Conservation (phyloP, 2,113 vertebrate genomes). For the Parus major region DNA sequence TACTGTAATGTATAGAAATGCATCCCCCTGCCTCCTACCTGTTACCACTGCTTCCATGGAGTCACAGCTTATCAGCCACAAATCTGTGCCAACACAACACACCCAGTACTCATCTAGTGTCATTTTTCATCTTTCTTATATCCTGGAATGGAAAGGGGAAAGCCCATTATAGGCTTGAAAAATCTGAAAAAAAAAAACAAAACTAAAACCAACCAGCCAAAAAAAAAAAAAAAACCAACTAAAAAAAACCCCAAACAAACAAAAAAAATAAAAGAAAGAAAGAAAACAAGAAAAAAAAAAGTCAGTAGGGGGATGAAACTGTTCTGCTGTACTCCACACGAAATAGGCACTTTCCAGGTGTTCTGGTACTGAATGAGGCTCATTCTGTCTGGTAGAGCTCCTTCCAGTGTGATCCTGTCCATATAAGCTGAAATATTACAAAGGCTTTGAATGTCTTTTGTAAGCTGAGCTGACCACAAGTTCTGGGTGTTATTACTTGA, state of each 20-base stretch:
- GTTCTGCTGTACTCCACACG: background rate
- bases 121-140: background rate
- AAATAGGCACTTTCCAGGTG: background rate
- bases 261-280: too few species aligned
- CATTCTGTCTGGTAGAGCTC: background rate
- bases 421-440: background rate
- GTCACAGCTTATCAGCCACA: background rate
- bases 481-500: background rate
- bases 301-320: rapidly evolving
- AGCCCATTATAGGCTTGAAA: background rate
- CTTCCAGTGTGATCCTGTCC: background rate
- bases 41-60: background rate
- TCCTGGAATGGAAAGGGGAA: background rate
- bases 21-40: background rate
- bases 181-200: background rate
- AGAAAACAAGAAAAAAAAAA: too few species aligned
- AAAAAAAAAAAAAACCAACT: background rate
- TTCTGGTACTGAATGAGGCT: background rate
- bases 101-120: background rate
- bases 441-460: background rate
- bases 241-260: background rate
- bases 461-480: background rate
- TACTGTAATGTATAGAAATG: background rate
- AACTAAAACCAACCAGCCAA: background rate
- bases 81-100: background rate